These are phyloP conservation scores for Leptinotarsa juncta DNA, from an alignment of 2,888 invertebrate genomes.

Conservation along the genomic window DNA sequence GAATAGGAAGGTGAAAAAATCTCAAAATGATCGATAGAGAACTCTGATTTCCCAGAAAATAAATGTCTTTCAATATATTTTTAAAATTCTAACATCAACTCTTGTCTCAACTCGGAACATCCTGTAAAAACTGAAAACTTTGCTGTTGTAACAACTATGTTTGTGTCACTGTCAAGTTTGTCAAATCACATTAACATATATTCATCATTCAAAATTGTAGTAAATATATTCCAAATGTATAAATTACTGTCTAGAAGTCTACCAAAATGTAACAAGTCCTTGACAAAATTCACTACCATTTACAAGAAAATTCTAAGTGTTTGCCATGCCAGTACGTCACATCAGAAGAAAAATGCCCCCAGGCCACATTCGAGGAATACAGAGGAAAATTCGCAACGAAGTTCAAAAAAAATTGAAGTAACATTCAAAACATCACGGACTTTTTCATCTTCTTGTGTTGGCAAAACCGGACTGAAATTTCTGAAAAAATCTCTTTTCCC, in stretches of 20 bases:
- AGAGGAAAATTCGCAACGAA: not conserved
- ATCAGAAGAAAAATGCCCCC: slow-evolving; percentile 20
- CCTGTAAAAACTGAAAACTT: not conserved
- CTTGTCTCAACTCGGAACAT: not conserved
- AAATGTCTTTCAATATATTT: too few species aligned
- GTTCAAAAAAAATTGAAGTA: not conserved
- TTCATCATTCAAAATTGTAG: slow-evolving; percentile 51
- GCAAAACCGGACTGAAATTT: not conserved
- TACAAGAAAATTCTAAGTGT: slow-evolving; percentile 30
- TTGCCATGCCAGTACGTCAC: not conserved
- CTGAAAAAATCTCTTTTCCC: slow-evolving; percentile 18
- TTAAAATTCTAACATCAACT: too few species aligned
- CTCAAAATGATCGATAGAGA: too few species aligned
- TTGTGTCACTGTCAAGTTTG: slow-evolving; percentile 40
- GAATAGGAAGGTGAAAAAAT: too few species aligned
- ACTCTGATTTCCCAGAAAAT: too few species aligned
- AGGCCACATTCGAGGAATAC: not conserved
- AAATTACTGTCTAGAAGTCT: slow-evolving; percentile 47
- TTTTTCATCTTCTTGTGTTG: not conserved
- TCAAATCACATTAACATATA: slow-evolving; percentile 47
- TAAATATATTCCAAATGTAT: slow-evolving; percentile 48
- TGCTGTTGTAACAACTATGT: slow-evolving; percentile 19
- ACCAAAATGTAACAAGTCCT: slow-evolving; percentile 43
- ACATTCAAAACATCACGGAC: not conserved
- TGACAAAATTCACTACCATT: slow-evolving; percentile 38